phyloP scores from a whole-genome alignment of 2,797 vertebrate species.

The Astyanax mexicanus region DNA sequence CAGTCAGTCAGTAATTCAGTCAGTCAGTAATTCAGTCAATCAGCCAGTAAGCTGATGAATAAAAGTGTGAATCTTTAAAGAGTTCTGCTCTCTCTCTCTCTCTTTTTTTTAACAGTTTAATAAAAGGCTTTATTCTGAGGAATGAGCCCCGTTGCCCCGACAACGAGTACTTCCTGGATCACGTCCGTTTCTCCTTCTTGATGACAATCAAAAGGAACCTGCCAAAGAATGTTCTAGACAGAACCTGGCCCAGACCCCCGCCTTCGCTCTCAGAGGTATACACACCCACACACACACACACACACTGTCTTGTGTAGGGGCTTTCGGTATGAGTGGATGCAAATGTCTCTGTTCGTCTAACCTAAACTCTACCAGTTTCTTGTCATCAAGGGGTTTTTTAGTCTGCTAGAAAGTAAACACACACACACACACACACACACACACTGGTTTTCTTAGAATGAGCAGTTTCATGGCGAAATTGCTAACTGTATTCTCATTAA shows the following conservation, averaged over 20 bases:
- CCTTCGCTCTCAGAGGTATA: conserved; percentile 86
- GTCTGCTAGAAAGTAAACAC: neutral
- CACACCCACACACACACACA: conserved; percentile 7
- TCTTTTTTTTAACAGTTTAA: conserved; percentile 78
- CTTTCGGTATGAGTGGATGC: neutral
- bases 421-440: neutral
- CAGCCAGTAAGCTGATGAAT: no score
- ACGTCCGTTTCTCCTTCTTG: conserved; percentile 91
- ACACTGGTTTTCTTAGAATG: neutral
- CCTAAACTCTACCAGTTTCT: neutral
- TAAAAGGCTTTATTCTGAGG: conserved; percentile 95
- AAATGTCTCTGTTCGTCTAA: neutral
- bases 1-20: neutral
- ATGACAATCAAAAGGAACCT: conserved; percentile 88
- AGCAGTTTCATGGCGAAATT: neutral
- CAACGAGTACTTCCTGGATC: conserved; percentile 94
- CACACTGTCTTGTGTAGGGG: neutral
- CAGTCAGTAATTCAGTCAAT: neutral
- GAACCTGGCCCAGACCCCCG: conserved; percentile 89
- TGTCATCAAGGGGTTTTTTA: neutral
- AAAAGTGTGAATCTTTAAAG: no score
- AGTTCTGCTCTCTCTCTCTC: neutral
- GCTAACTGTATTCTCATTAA: neutral
- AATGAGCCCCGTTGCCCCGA: conserved; percentile 88
- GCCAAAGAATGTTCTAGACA: conserved; percentile 89